Evolutionary conservation across 2,797 vertebrate genomes (phyloP).

Genomic region (Melanotaenia maccullochi): DNA sequence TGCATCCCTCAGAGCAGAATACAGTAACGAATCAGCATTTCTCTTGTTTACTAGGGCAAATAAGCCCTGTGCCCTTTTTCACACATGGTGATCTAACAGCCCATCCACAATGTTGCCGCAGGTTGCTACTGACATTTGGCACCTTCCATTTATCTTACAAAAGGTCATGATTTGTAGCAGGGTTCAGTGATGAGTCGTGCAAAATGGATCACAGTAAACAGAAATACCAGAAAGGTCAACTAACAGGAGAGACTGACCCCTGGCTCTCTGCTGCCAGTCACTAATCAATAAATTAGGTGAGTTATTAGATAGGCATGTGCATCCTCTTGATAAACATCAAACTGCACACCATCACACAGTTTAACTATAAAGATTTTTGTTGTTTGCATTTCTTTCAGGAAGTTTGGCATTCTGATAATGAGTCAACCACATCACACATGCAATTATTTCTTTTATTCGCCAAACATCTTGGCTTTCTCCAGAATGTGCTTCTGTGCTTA

Average conservation of each 20-base stretch:
- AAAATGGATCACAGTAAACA: slow-evolving; percentile 71
- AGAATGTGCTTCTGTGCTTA: slow-evolving; percentile 43
- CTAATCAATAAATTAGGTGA: slow-evolving; percentile 54
- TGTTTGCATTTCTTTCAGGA: slow-evolving; percentile 10
- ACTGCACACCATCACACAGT: not conserved
- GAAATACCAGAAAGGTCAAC: slow-evolving; percentile 75
- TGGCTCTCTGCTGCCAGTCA: slow-evolving; percentile 31
- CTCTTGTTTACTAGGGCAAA: slow-evolving; percentile 42
- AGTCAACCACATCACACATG: slow-evolving; percentile 5
- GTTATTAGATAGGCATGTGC: slow-evolving; percentile 9
- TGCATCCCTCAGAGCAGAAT: slow-evolving; percentile 25
- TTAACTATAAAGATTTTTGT: not conserved
- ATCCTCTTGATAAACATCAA: not conserved
- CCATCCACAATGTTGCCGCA: slow-evolving; percentile 36
- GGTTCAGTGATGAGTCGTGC: slow-evolving; percentile 67
- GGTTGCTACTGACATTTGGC: slow-evolving; percentile 74
- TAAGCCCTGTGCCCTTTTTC: slow-evolving; percentile 43
- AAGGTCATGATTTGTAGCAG: slow-evolving; percentile 74
- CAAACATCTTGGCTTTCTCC: slow-evolving; percentile 25
- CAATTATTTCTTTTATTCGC: slow-evolving; percentile 1
- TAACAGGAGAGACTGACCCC: slow-evolving; percentile 29
- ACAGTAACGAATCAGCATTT: slow-evolving; percentile 43
- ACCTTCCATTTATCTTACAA: slow-evolving; percentile 68
- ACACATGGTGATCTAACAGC: slow-evolving; percentile 34
- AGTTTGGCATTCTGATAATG: slow-evolving; percentile 19